Conservation (phyloP, 2,888 invertebrate species). For the Keiferia lycopersicella region DNA sequence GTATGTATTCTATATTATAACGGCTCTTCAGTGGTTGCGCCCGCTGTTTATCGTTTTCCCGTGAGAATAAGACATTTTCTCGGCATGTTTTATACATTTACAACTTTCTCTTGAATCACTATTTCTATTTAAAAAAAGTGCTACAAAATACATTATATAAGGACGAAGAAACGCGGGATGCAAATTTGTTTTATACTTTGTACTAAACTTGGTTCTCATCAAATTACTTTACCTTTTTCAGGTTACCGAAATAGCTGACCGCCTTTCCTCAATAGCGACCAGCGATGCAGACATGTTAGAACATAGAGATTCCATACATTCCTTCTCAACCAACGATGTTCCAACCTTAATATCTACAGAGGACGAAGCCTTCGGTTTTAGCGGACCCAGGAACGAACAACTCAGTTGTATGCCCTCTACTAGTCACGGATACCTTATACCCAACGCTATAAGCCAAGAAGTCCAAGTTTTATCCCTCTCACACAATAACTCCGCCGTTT, state of each 20-base stretch:
- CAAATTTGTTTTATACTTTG: too few relatives aligned
- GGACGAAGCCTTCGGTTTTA: slow-evolving; percentile 52
- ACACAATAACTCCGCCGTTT: slow-evolving; percentile 72
- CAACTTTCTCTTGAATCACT: too few relatives aligned
- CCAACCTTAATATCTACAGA: slow-evolving; percentile 64
- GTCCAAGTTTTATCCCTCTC: slow-evolving; percentile 77
- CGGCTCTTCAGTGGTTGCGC: too few relatives aligned
- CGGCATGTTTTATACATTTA: too few relatives aligned
- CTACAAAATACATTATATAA: too few relatives aligned
- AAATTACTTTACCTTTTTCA: too few relatives aligned
- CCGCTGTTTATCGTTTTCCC: too few relatives aligned
- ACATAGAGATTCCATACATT: slow-evolving; percentile 59
- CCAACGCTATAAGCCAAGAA: slow-evolving; percentile 82
- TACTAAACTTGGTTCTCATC: too few relatives aligned
- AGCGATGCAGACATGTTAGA: slow-evolving; percentile 64
- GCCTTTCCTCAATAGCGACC: slow-evolving; percentile 67
- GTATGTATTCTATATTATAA: too few relatives aligned
- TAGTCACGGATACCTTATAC: slow-evolving; percentile 83
- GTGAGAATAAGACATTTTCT: too few relatives aligned
- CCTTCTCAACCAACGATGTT: slow-evolving; percentile 72
- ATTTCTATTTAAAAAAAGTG: too few relatives aligned
- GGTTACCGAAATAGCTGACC: slow-evolving; percentile 69
- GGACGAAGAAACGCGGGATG: too few relatives aligned
- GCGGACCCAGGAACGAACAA: slow-evolving; percentile 65
- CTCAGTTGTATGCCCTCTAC: slow-evolving; percentile 82